Evolutionary conservation across 2,888 invertebrate genomes (phyloP).

Genomic region (Drosophila maculinotata): DNA sequence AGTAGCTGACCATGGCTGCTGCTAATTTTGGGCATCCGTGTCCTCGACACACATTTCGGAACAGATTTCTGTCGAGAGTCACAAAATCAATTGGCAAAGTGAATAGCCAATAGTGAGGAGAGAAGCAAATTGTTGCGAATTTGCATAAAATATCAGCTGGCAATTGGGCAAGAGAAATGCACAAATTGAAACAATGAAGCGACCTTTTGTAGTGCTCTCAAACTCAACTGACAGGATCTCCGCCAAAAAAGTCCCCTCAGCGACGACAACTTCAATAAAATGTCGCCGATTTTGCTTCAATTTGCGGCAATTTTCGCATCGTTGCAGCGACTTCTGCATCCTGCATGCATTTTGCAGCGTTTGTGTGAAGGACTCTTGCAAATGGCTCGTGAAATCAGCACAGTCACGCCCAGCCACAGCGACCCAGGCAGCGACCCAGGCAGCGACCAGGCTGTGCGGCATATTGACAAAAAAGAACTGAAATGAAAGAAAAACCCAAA

Average conservation of each 20-base stretch:
- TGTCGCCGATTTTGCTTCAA: slow-evolving; percentile 59
- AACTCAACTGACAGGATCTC: slow-evolving; percentile 7
- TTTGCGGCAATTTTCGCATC: slow-evolving; percentile 62
- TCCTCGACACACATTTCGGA: slow-evolving; percentile 64
- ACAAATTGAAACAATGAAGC: slow-evolving; percentile 73
- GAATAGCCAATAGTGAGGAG: slow-evolving; percentile 42
- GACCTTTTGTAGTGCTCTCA: slow-evolving; percentile 29
- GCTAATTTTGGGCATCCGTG: slow-evolving; percentile 48
- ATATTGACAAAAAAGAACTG: slow-evolving; percentile 46
- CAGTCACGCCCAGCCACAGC: slow-evolving; percentile 42
- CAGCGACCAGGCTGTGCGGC: slow-evolving; percentile 11
- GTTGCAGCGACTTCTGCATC: slow-evolving; percentile 27
- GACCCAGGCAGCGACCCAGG: too few species aligned
- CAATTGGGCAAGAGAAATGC: slow-evolving; percentile 48
- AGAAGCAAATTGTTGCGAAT: slow-evolving; percentile 54
- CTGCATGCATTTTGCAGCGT: slow-evolving; percentile 32
- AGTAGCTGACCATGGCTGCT: slow-evolving; percentile 25
- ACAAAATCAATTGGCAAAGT: slow-evolving; percentile 71
- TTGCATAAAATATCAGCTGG: slow-evolving; percentile 73
- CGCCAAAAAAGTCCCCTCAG: slow-evolving; percentile 19
- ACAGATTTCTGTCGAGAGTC: slow-evolving; percentile 55
- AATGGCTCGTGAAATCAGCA: slow-evolving; percentile 69
- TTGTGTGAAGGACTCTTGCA: slow-evolving; percentile 53
- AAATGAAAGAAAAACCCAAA: slow-evolving; percentile 27
- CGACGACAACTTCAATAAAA: slow-evolving; percentile 49